A percentile compares a stretch with the other conserved stretches of the same genome.
phyloP scores from a whole-genome alignment of 2,888 invertebrate species.

The Lochmaea crataegi region DNA sequence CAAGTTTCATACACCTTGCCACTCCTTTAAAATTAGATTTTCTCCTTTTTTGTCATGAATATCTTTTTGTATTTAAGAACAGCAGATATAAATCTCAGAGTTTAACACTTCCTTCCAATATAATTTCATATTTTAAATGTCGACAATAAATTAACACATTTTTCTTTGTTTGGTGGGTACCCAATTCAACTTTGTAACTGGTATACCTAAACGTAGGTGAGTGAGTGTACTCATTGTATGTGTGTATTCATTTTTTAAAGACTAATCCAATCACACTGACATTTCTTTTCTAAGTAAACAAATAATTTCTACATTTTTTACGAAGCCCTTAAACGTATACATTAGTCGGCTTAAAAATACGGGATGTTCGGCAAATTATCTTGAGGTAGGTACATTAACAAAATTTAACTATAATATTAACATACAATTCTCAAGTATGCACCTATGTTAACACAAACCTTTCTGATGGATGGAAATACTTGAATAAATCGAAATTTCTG shows the following conservation, averaged over 20 bases:
- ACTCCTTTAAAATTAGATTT: constrained; percentile 51
- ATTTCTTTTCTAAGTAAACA: not conserved
- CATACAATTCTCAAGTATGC: too few relatives aligned
- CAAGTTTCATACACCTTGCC: constrained; percentile 49
- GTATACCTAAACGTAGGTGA: constrained; percentile 7
- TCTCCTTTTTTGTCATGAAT: constrained; percentile 28
- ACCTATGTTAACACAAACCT: too few relatives aligned
- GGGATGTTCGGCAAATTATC: too few relatives aligned
- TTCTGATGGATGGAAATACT: too few relatives aligned
- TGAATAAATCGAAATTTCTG: too few relatives aligned
- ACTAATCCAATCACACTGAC: not conserved
- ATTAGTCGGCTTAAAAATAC: too few relatives aligned
- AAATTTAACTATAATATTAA: too few relatives aligned
- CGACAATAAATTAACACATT: not conserved
- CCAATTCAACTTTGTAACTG: not conserved
- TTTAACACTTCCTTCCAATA: not conserved
- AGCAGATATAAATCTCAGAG: not conserved
- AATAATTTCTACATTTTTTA: constrained; percentile 4
- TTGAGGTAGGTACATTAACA: too few relatives aligned
- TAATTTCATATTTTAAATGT: constrained; percentile 1
- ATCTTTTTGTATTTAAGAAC: not conserved
- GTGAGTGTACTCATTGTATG: constrained; percentile 1
- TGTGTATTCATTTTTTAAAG: not conserved
- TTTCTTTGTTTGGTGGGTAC: constrained; percentile 29
- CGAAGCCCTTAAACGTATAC: not conserved